Evolutionary conservation across 2,113 vertebrate species (phyloP), one percentile per base, ranked within the genome.

Genomic region (Otolemur garnettii): DNA sequence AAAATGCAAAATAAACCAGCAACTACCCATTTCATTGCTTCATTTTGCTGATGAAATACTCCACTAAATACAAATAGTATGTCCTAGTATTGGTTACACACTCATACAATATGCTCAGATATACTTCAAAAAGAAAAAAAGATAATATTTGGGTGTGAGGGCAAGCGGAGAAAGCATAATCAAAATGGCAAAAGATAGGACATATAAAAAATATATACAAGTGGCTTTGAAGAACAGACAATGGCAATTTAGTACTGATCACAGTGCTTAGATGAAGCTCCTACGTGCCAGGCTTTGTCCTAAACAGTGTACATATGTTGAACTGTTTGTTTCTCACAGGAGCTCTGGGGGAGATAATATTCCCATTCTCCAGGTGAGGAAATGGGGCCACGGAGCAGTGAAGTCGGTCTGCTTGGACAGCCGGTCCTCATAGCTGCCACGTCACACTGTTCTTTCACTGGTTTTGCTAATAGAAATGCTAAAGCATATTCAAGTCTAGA

Each of bases 1-100:
- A n/a, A 87, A 90, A 53, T 86, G 15, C 30, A 83, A 93, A 74
- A 68, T 57, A 57, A 74, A 86, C 88, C 28, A 79, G 26, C 82
- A 10, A 35, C 33, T 74, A 10, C 13, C 11, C 35, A 69, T 75
- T 82, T 89, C 30, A 83, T 91, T 93, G 24, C 7, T 93, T 68
- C 5, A 80, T 38, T 84, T 87, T 92, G 26, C 12, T 64, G 24
- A 42, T 72, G 89, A 88, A 91, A 88, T 81, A 42, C 38, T 62
- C 19, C 11, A 42, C 13, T 42, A 79, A 35, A 83, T 21, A 75
- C 24, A 57, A 50, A 69, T 4, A 68, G 18, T 18, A 4, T 87
- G 38, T 28, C 38, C 10, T 83, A 24, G 5, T 71, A 93, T 95
- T 83, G 69, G 24, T 83, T 66, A 64, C 55, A 28, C 5, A 78